Conservation (phyloP, 2,113 vertebrate species). For the Hyperopisus bebe region DNA sequence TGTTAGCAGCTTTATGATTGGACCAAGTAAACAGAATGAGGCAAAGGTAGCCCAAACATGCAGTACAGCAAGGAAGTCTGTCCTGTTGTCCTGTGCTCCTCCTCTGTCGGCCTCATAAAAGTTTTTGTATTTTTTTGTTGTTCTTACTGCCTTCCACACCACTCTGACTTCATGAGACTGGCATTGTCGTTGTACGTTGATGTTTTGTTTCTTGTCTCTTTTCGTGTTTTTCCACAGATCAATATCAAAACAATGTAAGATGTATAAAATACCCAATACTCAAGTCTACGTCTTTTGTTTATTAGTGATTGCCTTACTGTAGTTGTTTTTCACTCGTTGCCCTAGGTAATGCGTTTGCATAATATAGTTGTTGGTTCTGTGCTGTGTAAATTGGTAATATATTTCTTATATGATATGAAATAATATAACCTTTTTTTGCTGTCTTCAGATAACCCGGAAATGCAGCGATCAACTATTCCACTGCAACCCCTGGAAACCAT, state of each 20-base stretch:
- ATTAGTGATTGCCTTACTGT: background rate
- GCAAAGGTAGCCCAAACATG: background rate
- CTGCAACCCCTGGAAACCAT: constrained; percentile 70
- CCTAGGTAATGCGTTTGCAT: background rate
- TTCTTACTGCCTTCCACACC: background rate
- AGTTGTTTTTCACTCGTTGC: background rate
- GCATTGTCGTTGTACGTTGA: background rate
- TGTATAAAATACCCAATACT: background rate
- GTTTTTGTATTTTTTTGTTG: background rate
- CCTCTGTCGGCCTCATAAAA: background rate
- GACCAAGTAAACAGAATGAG: background rate
- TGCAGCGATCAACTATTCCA: constrained; percentile 61
- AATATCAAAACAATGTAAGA: background rate
- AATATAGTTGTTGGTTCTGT: background rate
- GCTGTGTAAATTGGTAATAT: background rate
- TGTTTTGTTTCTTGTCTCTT: background rate
- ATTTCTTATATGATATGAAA: background rate
- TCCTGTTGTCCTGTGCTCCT: background rate
- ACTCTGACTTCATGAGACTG: background rate
- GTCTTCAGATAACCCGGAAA: constrained; percentile 57
- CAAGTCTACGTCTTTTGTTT: background rate
- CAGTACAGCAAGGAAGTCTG: background rate
- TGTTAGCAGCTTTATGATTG: background rate
- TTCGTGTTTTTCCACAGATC: constrained; percentile 1
- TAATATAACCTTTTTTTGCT: constrained; percentile 14